These are phyloP conservation scores for Apis mellifera DNA, from an alignment of 1,140 invertebrate genomes.

Conservation along the genomic window DNA sequence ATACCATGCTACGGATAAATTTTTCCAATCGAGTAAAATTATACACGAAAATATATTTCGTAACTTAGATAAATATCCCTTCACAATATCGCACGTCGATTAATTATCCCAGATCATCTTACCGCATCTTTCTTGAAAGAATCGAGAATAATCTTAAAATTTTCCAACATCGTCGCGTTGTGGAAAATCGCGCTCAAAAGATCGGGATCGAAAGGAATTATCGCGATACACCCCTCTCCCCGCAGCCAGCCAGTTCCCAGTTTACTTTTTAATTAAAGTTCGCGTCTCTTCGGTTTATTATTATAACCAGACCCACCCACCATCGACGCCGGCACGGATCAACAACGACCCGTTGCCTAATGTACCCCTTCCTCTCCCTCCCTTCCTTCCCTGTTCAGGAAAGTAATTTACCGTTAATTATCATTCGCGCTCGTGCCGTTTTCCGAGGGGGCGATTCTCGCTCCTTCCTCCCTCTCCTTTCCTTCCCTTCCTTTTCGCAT, in stretches of 20 bases:
- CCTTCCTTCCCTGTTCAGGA: constrained; percentile 9
- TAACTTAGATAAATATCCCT: too few species aligned
- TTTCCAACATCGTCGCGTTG: too few species aligned
- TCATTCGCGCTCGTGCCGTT: constrained; percentile 44
- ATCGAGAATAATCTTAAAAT: too few species aligned
- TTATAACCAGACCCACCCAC: constrained; percentile 3
- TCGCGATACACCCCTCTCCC: not conserved
- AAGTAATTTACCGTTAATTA: constrained; percentile 59
- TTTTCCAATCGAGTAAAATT: too few species aligned
- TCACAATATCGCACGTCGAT: too few species aligned
- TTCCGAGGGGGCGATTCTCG: constrained; percentile 40
- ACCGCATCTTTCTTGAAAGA: too few species aligned
- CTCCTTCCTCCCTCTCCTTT: constrained; percentile 7
- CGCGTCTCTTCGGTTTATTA: constrained; percentile 39
- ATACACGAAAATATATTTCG: too few species aligned
- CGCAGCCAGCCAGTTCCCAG: not conserved
- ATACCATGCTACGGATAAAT: too few species aligned
- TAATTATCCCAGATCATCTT: too few species aligned
- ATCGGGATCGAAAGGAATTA: too few species aligned
- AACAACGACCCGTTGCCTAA: constrained; percentile 39
- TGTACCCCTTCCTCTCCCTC: not conserved
- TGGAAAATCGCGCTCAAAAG: too few species aligned
- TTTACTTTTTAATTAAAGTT: constrained; percentile 57
- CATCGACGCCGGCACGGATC: constrained; percentile 29
- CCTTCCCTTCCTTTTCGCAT: not conserved